Base-by-base conservation (phyloP, 2,113 vertebrate genomes). In the Malaclemys terrapin region DNA sequence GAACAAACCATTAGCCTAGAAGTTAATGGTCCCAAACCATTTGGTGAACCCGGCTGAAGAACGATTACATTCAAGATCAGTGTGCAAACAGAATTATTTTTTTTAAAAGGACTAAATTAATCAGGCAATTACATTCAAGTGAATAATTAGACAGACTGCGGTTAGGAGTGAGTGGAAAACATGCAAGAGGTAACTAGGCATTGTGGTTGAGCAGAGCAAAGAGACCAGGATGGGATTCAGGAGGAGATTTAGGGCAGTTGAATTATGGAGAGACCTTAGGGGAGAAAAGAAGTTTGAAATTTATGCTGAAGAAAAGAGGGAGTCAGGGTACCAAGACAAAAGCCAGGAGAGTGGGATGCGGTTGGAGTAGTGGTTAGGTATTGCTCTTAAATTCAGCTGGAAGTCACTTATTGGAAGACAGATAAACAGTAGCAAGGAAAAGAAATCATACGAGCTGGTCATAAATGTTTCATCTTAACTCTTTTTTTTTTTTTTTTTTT, bases 11-110 rank as follows among this genome's bases (percentile, higher is more conserved):
- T 91, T 87, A n/a, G 54, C 17, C 91, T 91, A 80, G 42, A 85
- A 91, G 90, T 87, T 81, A 91, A 79, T 82, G 57, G 54, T 54
- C 94, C 75, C 54, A 83, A 86, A 72, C 47, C 85, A 94, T 31
- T 69, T 89, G 42, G 59, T 82, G 54, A 69, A 84, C 91, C 94
- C 13, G 80, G 93, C 94, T 89, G 91, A 96, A 96, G 29, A 80
- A 49, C 84, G 76, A 80, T 22, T 96, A 80, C 91, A 20, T 84
- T 93, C 0, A 0, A 5, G 31, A 35, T 80, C 9, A 56, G 59
- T 93, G 94, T 94, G 88, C 54, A 94, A 85, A 85, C 27, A 90
- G 42, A 84, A 65, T 80, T 38, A n/a, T 91, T 42, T 10, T 42
- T 10, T 82, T 20, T 91, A 69, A 69, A 83, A 0, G 0, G 29